Evolutionary conservation across 1,140 invertebrate genomes (phyloP).

Genomic region (Zaprionus camerounensis): DNA sequence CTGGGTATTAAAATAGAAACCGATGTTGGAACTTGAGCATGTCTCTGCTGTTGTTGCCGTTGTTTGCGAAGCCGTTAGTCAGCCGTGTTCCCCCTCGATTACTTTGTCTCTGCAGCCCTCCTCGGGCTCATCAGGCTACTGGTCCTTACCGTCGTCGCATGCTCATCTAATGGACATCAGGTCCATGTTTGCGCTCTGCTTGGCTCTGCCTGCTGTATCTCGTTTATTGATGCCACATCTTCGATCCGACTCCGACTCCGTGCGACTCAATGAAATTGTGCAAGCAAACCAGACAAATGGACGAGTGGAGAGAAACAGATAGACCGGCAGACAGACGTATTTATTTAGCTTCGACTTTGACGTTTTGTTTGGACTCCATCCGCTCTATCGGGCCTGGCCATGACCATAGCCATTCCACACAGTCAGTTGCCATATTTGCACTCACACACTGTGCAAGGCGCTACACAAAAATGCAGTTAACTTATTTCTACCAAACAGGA

Average conservation of each 20-base stretch:
- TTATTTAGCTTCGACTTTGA: conserved; percentile 32
- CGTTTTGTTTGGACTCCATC: conserved; percentile 44
- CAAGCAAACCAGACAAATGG: conserved; percentile 58
- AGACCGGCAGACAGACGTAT: conserved; percentile 52
- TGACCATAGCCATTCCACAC: conserved; percentile 16
- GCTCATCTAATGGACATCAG: conserved; percentile 66
- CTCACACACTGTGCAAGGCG: conserved; percentile 18
- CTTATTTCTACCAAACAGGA: conserved; percentile 14
- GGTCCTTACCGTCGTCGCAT: conserved; percentile 53
- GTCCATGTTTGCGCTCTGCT: conserved; percentile 52
- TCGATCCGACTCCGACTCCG: conserved; percentile 13
- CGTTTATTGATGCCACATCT: conserved; percentile 73
- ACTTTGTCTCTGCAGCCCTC: conserved; percentile 4
- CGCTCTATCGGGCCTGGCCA: conserved; percentile 67
- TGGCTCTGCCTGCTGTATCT: conserved; percentile 67
- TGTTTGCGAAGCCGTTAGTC: conserved; percentile 75
- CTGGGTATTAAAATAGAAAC: conserved; percentile 13
- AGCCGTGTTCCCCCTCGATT: conserved; percentile 8
- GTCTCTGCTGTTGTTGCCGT: conserved; percentile 60
- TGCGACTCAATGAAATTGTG: conserved; percentile 56
- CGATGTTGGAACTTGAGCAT: conserved; percentile 71
- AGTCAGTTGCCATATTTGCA: conserved; percentile 20
- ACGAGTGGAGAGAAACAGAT: not conserved
- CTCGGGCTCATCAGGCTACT: conserved; percentile 40
- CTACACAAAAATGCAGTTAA: conserved; percentile 44